Base-by-base conservation (phyloP, 2,888 invertebrate species). In the Pocota personata region DNA sequence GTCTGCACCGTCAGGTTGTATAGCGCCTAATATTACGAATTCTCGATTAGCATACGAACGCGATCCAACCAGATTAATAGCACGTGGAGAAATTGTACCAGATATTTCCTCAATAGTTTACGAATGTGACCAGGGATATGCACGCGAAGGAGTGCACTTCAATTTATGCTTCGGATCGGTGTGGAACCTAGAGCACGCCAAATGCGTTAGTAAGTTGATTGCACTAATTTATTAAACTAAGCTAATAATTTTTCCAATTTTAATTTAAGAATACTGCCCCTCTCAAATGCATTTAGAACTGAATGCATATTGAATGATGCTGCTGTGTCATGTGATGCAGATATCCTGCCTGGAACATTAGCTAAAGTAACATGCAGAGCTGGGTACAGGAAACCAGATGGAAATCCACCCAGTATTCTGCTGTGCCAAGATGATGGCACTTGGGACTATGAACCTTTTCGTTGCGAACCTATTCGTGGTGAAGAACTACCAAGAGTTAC, bases 401-500 rank as follows among this genome's bases (percentile, higher is more conserved):
- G 10, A 2, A 14, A 6, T 21, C 37, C 60, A 5, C 6, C 37
- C 19, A 64, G 58, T 5, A 19, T 30, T 0, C n/a, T 73, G 4
- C 71, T 24, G 21, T 92, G 92, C 62, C 82, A 80, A 4, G 52
- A 24, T 6, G 50, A 88, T 77, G 90, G 90, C 0, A 77, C 87
- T 43, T 92, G 91, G 92, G 75, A 87, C 19, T 75, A 79, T 19
- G 6, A 52, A 1, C 88, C 90, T 46, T 88, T 84, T 3, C 79
- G 72, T 2, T 92, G 91, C 73, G 69, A 75, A 12, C 90, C 89
- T 2, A 73, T 88, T 2, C 91, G 91, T 60, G 91, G 91, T 1
- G 50, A 86, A 14, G 82, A 72, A 58, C 3, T 75, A 10, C 2
- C 60, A 6, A 10, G 12, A 12, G 48, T 66, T 4, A 76, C 60